These are phyloP conservation scores for Drosophila sechellia DNA, from an alignment of 1,140 invertebrate genomes.

Conservation along the genomic window DNA sequence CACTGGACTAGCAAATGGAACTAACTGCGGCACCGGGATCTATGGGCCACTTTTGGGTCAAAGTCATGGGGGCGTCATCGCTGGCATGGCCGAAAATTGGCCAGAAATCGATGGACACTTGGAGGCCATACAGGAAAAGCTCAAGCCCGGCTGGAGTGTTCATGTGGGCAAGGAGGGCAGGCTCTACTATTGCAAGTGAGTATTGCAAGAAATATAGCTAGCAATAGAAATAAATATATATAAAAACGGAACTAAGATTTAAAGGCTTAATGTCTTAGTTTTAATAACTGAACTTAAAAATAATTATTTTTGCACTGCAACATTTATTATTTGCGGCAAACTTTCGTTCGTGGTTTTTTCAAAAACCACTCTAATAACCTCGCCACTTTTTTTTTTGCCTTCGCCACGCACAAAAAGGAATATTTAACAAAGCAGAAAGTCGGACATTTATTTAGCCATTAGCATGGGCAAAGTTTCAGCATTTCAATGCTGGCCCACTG, in stretches of 20 bases:
- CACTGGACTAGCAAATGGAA: conserved; percentile 18
- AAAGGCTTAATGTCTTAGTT: background rate
- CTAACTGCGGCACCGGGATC: conserved; percentile 26
- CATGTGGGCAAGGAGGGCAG: conserved; percentile 90
- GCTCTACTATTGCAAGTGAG: conserved; percentile 93
- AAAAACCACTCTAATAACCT: conserved; percentile 18
- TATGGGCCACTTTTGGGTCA: conserved; percentile 69
- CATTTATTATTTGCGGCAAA: conserved; percentile 13
- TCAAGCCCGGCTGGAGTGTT: conserved; percentile 89
- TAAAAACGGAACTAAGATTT: background rate
- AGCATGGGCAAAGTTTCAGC: conserved; percentile 47
- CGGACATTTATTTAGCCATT: conserved; percentile 35
- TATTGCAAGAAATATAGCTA: background rate
- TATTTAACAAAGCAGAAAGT: conserved; percentile 38
- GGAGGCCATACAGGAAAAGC: conserved; percentile 85
- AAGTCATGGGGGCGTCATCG: conserved; percentile 39
- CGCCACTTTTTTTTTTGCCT: background rate
- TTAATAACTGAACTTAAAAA: background rate
- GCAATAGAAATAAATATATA: background rate
- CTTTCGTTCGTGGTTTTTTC: conserved; percentile 7
- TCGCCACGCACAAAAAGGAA: conserved; percentile 18
- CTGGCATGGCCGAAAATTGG: conserved; percentile 73
- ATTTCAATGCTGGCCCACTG: conserved; percentile 41
- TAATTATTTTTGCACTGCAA: background rate
- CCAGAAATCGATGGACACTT: conserved; percentile 83